Evolutionary conservation across 2,113 vertebrate species (phyloP).

Genomic region (Hystrix cristata): DNA sequence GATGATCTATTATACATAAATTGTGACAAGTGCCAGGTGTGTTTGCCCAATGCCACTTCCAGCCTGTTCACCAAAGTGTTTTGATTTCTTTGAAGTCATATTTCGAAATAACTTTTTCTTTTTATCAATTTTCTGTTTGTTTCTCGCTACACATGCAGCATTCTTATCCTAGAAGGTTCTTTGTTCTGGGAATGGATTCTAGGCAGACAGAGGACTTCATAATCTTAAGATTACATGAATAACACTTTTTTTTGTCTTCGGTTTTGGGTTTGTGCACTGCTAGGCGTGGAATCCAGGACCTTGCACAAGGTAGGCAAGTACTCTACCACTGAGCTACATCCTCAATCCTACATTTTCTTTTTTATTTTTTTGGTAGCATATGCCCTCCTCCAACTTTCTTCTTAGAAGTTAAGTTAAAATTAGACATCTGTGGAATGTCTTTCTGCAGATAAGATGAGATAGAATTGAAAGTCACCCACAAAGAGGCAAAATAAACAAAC

Average conservation of each 20-base stretch:
- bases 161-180: neutral
- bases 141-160: neutral
- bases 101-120: neutral
- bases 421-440: neutral
- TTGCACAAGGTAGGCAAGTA: neutral
- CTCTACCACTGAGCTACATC: neutral
- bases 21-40: slow-evolving; percentile 22
- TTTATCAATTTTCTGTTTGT: neutral
- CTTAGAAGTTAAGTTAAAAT: slow-evolving; percentile 19
- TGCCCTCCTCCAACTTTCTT: neutral
- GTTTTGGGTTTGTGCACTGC: neutral
- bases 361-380: neutral
- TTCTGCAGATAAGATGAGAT: slow-evolving; percentile 10
- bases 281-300: neutral
- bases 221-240: neutral
- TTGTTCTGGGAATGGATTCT: neutral
- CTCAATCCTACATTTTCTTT: neutral
- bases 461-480: neutral
- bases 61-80: neutral
- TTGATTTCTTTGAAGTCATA: neutral
- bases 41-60: slow-evolving; percentile 52
- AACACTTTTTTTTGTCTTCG: neutral
- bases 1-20: slow-evolving; percentile 50
- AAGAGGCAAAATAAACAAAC: neutral
- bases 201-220: neutral